phyloP scores from a whole-genome alignment of 2,888 invertebrate species.

The Ptilodon capucinus region DNA sequence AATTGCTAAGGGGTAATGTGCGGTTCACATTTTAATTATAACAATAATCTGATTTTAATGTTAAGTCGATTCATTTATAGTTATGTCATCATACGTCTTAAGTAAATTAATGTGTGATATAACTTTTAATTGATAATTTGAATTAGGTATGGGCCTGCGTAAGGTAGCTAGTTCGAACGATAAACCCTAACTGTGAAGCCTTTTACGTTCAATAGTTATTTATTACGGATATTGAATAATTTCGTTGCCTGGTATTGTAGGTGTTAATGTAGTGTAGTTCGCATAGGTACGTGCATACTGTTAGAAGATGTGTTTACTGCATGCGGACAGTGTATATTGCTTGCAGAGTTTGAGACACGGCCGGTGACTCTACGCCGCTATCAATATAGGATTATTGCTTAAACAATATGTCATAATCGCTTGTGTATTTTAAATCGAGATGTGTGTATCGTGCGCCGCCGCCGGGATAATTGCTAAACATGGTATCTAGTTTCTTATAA shows the following conservation, averaged over 20 bases:
- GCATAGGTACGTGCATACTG: slow-evolving; percentile 58
- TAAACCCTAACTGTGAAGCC: slow-evolving; percentile 21
- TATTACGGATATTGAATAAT: slow-evolving; percentile 66
- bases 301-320: slow-evolving; percentile 65
- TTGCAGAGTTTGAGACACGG: slow-evolving; percentile 23
- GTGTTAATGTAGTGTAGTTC: slow-evolving; percentile 45
- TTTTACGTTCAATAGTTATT: slow-evolving; percentile 69
- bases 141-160: slow-evolving; percentile 63
- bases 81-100: slow-evolving; percentile 41
- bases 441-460: slow-evolving; percentile 34
- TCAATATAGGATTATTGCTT: slow-evolving; percentile 26
- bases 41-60: slow-evolving; percentile 37
- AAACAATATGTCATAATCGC: slow-evolving; percentile 37
- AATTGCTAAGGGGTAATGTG: slow-evolving; percentile 58
- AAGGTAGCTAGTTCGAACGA: slow-evolving; percentile 73
- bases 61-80: slow-evolving; percentile 33
- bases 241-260: slow-evolving; percentile 71
- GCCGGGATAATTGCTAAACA: slow-evolving; percentile 32
- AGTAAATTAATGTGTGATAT: slow-evolving; percentile 78
- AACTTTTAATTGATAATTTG: slow-evolving; percentile 57
- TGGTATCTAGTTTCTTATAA: slow-evolving; percentile 37
- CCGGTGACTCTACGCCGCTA: slow-evolving; percentile 26
- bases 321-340: slow-evolving; percentile 51
- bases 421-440: slow-evolving; percentile 42
- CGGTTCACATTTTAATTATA: slow-evolving; percentile 45